Conservation (phyloP, 1,140 invertebrate species). For the Pseudomyrmex cubaensis region DNA sequence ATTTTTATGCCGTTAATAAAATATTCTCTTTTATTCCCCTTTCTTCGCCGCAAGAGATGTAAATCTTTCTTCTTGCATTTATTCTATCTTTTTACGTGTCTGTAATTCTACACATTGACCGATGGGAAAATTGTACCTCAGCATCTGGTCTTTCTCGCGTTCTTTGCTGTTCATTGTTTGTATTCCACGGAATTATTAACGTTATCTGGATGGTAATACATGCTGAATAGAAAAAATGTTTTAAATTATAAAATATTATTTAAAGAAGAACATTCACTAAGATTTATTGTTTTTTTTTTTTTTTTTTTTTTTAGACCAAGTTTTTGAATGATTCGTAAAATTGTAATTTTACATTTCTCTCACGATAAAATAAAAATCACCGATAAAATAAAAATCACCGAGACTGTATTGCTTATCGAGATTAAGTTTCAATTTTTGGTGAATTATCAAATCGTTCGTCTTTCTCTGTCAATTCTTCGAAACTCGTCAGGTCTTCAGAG, state of each 20-base stretch:
- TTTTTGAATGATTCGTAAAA: too few relatives aligned
- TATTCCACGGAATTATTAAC: conserved; percentile 24
- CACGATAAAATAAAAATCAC: not conserved
- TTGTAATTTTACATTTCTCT: too few relatives aligned
- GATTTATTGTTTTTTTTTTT: too few relatives aligned
- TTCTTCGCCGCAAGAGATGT: conserved; percentile 37
- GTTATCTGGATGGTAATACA: not conserved
- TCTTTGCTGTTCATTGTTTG: conserved; percentile 10
- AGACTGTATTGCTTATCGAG: not conserved
- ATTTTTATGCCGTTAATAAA: conserved; percentile 59
- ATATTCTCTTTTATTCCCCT: conserved; percentile 50
- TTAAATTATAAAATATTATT: not conserved
- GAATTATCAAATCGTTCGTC: not conserved
- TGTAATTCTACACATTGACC: conserved; percentile 40
- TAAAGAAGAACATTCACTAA: too few relatives aligned
- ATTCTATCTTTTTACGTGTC: conserved; percentile 45
- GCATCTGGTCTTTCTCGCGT: conserved; percentile 2
- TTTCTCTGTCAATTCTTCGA: not conserved
- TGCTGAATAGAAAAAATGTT: not conserved
- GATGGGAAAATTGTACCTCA: conserved; percentile 16
- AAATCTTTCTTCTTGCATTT: conserved; percentile 54
- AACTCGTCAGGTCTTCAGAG: not conserved
- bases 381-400: too few relatives aligned
- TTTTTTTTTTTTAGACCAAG: too few relatives aligned
- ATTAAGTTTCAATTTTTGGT: not conserved